Conservation (phyloP, 1,140 invertebrate genomes). For the Uloborus diversus region DNA sequence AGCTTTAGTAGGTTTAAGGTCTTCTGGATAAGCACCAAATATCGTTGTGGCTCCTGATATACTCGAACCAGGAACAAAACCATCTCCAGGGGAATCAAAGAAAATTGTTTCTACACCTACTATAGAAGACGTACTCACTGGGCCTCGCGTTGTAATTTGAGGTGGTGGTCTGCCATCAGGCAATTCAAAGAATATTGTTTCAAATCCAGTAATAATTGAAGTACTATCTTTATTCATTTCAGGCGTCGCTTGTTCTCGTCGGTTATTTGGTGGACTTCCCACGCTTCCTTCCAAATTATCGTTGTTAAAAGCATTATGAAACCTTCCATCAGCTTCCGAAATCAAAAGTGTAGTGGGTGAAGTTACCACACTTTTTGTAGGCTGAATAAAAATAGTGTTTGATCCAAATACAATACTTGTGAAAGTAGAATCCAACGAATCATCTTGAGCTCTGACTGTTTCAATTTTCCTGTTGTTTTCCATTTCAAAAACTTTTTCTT, state of each 20-base stretch:
- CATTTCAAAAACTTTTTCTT: not conserved
- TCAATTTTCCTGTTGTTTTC: not conserved
- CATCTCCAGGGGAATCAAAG: conserved; percentile 46
- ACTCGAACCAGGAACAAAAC: conserved; percentile 12
- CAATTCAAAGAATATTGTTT: conserved; percentile 58
- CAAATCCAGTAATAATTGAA: conserved; percentile 53
- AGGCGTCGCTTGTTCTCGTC: conserved; percentile 18
- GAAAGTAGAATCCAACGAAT: not conserved
- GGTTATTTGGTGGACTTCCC: conserved; percentile 2
- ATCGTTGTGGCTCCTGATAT: conserved; percentile 51
- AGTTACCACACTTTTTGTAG: not conserved
- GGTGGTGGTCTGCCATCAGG: conserved; percentile 38
- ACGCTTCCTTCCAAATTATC: conserved; percentile 10
- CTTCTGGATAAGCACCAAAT: conserved; percentile 33
- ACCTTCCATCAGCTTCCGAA: conserved; percentile 28
- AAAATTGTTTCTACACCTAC: conserved; percentile 51
- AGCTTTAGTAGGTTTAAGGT: not conserved
- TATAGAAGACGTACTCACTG: conserved; percentile 28
- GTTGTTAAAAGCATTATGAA: conserved; percentile 5
- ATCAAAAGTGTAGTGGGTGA: conserved; percentile 3
- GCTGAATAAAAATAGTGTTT: conserved; percentile 37
- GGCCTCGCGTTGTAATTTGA: conserved; percentile 4
- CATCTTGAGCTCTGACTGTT: not conserved
- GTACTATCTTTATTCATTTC: conserved; percentile 18
- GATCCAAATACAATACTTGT: conserved; percentile 36